Evolutionary conservation across 2,888 invertebrate genomes (phyloP), one percentile per base, ranked within the genome.

Genomic region (Hoplodrina blanda): DNA sequence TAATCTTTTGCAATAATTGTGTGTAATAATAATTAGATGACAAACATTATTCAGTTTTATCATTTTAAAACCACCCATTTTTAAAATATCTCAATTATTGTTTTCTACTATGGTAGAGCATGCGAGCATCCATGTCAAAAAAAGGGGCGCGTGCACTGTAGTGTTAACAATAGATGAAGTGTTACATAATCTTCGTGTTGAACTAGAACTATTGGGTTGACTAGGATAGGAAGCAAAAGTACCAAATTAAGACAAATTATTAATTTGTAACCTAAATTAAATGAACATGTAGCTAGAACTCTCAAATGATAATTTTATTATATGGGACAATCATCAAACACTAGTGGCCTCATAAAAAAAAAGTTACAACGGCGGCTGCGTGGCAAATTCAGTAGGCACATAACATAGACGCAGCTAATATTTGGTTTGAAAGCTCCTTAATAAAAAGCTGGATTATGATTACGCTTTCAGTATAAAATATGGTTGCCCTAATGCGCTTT

Each of bases 401-500:
- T 15, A 50, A 46, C 61, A 61, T 44, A 37, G 19, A 53, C 15
- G 17, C n/a, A 61, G 63, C 57, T 30, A 62, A 59, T 53, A 73
- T 73, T 62, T 52, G 53, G 20, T 19, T 75, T 62, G 10, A 75
- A 74, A 61, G 54, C 30, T 49, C 56, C 46, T 80, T 69, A 75
- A 63, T 80, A 62, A 62, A 62, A 80, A 59, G 49, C 56, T 41
- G 57, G 61, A 65, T 76, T 68, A 70, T 63, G 69, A 81, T 72
- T 74, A 78, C 65, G 61, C 60, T 71, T 75, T 65, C 66, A 75
- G 72, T 66, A 76, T 80, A 76, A 80, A 78, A 76, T 67, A 73
- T 77, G 73, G 70, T 80, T 74, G 73, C 79, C 76, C 82, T 82
- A 81, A 78, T 80, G 73, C 64, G 75, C 81, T 82, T 82, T 73